Evolutionary conservation across 1,140 invertebrate species (phyloP).

Genomic region (Brachionus rotundiformis): DNA sequence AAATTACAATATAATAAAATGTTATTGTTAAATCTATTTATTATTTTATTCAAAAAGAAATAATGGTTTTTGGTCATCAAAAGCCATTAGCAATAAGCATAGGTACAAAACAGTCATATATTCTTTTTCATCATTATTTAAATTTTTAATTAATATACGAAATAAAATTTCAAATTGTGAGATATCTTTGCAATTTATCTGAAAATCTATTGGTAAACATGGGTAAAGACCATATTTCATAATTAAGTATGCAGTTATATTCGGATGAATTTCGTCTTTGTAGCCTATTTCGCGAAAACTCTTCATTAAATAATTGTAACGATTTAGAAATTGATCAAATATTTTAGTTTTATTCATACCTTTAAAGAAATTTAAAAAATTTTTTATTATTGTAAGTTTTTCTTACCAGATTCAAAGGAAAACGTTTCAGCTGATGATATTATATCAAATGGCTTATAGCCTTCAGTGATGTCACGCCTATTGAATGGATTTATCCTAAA

Average conservation of each 20-base stretch:
- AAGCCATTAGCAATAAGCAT: conserved; percentile 29
- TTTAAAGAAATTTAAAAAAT: not conserved
- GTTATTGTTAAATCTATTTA: not conserved
- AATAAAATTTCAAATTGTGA: conserved; percentile 38
- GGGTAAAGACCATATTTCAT: conserved; percentile 28
- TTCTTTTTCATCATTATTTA: conserved; percentile 24
- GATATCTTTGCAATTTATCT: not conserved
- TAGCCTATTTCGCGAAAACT: conserved; percentile 20
- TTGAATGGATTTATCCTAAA: conserved; percentile 7
- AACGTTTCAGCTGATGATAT: not conserved
- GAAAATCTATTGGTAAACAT: conserved; percentile 22
- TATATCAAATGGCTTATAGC: conserved; percentile 5
- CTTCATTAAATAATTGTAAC: conserved; percentile 34
- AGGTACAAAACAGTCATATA: not conserved
- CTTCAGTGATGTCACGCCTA: not conserved
- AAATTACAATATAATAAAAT: too few relatives aligned
- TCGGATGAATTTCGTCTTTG: conserved; percentile 3
- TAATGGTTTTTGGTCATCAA: conserved; percentile 18
- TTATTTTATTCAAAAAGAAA: conserved; percentile 10
- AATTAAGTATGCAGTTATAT: conserved; percentile 28
- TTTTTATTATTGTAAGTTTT: not conserved
- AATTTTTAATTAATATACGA: conserved; percentile 33
- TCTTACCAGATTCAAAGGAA: not conserved
- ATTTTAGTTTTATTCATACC: not conserved
- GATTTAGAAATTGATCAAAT: not conserved